Evolutionary conservation across 2,888 invertebrate genomes (phyloP).

Genomic region (Dynastes grantii): DNA sequence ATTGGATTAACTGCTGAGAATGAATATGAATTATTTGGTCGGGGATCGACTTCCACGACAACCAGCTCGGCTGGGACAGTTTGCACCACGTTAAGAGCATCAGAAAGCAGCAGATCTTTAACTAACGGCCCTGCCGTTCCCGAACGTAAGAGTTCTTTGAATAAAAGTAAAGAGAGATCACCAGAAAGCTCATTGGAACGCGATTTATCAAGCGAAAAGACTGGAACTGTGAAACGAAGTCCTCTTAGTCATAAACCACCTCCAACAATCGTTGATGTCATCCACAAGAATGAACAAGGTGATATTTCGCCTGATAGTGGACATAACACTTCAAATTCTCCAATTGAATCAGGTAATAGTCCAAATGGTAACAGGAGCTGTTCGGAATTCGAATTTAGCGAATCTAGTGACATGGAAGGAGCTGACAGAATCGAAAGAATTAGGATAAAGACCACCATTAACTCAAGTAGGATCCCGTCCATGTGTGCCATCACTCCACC

Average conservation of each 20-base stretch:
- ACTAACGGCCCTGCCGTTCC: constrained; percentile 83
- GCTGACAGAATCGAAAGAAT: constrained; percentile 90
- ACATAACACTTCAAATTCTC: constrained; percentile 86
- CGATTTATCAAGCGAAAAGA: constrained; percentile 66
- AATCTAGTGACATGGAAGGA: constrained; percentile 91
- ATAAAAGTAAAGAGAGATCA: constrained; percentile 71
- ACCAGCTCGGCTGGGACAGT: constrained; percentile 93
- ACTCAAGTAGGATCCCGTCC: constrained; percentile 90
- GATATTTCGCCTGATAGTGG: constrained; percentile 87
- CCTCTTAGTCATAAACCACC: constrained; percentile 69
- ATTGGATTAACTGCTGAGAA: constrained; percentile 85
- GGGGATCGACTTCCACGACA: constrained; percentile 92
- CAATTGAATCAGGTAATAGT: constrained; percentile 83
- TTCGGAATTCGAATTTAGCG: constrained; percentile 88
- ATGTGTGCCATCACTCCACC: constrained; percentile 94
- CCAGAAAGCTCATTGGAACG: constrained; percentile 71
- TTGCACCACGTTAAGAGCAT: constrained; percentile 85
- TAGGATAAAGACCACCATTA: constrained; percentile 88
- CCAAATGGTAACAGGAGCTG: constrained; percentile 80
- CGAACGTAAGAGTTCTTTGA: constrained; percentile 85
- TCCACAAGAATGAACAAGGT: constrained; percentile 75
- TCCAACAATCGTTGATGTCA: constrained; percentile 74
- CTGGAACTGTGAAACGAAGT: constrained; percentile 69
- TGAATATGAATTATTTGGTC: constrained; percentile 93
- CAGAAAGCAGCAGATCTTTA: constrained; percentile 77